Conservation (phyloP, 2,113 vertebrate species). For the Geococcyx californianus region DNA sequence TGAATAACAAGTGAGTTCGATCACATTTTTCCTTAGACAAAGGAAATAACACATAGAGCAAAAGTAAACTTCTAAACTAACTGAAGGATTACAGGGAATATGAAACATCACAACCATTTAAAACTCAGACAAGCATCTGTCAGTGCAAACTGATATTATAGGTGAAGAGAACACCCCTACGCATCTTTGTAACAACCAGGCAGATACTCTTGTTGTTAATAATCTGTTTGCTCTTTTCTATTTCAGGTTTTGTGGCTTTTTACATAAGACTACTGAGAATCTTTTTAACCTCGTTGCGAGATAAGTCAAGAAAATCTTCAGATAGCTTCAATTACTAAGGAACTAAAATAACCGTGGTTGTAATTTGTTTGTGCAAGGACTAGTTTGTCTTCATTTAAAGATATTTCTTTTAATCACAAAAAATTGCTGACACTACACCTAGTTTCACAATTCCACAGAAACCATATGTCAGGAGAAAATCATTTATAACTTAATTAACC, state of each 20-base stretch:
- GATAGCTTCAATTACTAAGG: background rate
- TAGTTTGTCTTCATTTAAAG: conserved; percentile 56
- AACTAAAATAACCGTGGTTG: background rate
- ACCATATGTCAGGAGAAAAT: conserved; percentile 23
- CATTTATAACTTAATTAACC: conserved; percentile 59
- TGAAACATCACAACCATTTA: background rate
- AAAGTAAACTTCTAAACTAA: background rate
- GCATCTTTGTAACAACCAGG: background rate
- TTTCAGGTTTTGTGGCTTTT: background rate
- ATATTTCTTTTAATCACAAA: conserved; percentile 38
- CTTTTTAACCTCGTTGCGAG: background rate
- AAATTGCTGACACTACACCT: conserved; percentile 34
- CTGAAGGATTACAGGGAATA: background rate
- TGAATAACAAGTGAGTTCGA: background rate
- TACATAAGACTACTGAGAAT: background rate
- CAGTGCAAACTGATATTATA: background rate
- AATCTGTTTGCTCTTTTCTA: background rate
- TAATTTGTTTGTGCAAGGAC: background rate
- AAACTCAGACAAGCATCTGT: background rate
- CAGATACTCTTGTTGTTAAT: background rate
- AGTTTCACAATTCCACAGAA: conserved; percentile 9
- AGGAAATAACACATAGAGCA: background rate
- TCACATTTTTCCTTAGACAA: background rate
- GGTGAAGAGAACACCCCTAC: background rate
- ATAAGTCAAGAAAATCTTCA: background rate